Evolutionary conservation across 2,113 vertebrate species (phyloP).

Genomic region (Xenopus borealis): DNA sequence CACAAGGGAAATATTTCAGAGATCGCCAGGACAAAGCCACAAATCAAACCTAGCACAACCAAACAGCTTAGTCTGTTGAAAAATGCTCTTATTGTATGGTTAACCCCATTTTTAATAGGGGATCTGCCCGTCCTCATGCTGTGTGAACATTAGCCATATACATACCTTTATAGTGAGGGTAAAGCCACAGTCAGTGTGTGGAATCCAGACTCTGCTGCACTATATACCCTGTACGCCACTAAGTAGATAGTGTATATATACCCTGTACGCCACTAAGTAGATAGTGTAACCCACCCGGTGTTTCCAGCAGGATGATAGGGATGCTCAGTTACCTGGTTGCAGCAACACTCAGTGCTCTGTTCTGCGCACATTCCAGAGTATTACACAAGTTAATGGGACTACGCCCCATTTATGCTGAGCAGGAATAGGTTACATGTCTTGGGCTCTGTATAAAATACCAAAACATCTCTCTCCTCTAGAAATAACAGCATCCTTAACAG

Average conservation of each 20-base stretch:
- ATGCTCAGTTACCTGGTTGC: not conserved
- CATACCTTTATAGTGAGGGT: not conserved
- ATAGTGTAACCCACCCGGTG: not conserved
- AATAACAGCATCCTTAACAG: slow-evolving; percentile 18
- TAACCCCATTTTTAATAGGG: too few relatives aligned
- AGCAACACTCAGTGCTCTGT: not conserved
- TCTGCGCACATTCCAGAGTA: not conserved
- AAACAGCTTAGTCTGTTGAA: too few relatives aligned
- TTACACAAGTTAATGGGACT: slow-evolving; percentile 3
- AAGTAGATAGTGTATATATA: not conserved
- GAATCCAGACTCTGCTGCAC: not conserved
- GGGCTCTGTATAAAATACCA: slow-evolving; percentile 21
- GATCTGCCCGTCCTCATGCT: too few relatives aligned
- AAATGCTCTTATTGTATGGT: too few relatives aligned
- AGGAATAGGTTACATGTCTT: slow-evolving; percentile 30
- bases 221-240: not conserved
- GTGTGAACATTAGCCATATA: not conserved
- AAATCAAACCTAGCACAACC: not conserved
- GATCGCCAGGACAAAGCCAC: not conserved
- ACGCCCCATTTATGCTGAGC: slow-evolving; percentile 29
- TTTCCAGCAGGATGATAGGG: not conserved
- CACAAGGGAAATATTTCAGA: not conserved
- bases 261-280: not conserved
- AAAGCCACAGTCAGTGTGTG: not conserved
- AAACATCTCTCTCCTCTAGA: slow-evolving; percentile 13